phyloP scores from a whole-genome alignment of 2,113 vertebrate species.

The Pyxicephalus adspersus region DNA sequence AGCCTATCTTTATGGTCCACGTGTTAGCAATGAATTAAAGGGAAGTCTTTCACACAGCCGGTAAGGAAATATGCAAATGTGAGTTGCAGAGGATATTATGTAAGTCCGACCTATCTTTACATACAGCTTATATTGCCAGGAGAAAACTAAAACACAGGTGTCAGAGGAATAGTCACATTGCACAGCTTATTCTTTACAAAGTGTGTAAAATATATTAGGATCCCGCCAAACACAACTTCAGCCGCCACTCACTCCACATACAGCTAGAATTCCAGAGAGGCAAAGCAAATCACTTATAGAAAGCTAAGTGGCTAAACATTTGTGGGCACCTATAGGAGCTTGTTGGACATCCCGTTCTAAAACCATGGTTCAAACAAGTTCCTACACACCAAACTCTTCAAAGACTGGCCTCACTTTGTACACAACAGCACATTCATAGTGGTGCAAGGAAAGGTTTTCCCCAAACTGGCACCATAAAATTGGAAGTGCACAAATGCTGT shows the following conservation, averaged over 20 bases:
- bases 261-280: background rate
- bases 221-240: background rate
- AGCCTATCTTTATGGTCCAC: constrained; percentile 32
- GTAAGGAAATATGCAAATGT: constrained; percentile 38
- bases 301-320: background rate
- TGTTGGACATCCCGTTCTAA: too few relatives aligned
- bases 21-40: constrained; percentile 29
- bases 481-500: too few relatives aligned
- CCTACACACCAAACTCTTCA: too few relatives aligned
- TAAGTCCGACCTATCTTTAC: constrained; percentile 24
- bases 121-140: background rate
- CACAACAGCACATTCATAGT: too few relatives aligned
- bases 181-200: constrained; percentile 14
- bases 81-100: constrained; percentile 22
- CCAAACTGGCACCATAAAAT: too few relatives aligned
- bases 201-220: background rate
- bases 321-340: too few relatives aligned
- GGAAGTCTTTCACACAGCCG: constrained; percentile 22
- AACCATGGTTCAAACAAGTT: too few relatives aligned
- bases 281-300: background rate
- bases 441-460: too few relatives aligned
- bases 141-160: constrained; percentile 38
- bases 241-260: background rate
- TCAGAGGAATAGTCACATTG: constrained; percentile 22
- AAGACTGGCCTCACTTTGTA: too few relatives aligned